Evolutionary conservation across 1,140 invertebrate genomes (phyloP).

Genomic region (Drosophila subobscura): DNA sequence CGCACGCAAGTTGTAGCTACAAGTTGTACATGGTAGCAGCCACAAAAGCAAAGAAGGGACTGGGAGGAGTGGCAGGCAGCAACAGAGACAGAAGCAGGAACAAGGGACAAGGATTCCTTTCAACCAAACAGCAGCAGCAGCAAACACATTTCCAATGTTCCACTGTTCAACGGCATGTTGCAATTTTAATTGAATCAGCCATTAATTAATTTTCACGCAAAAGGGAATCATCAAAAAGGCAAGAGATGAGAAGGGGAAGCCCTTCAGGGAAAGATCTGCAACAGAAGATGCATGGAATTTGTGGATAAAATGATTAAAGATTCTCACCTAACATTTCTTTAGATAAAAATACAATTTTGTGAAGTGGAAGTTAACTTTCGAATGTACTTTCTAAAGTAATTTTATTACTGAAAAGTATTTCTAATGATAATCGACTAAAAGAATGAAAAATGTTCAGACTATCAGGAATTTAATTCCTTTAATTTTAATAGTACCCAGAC

Average conservation of each 20-base stretch:
- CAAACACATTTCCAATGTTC: conserved; percentile 27
- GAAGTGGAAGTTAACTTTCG: too few species aligned
- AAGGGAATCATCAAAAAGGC: background rate
- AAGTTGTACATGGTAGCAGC: conserved; percentile 65
- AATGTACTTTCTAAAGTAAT: too few species aligned
- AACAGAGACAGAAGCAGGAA: too few species aligned
- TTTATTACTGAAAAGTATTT: too few species aligned
- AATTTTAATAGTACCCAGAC: background rate
- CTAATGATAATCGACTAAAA: too few species aligned
- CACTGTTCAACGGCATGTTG: conserved; percentile 75
- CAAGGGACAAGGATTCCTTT: conserved; percentile 30
- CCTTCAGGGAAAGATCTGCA: too few species aligned
- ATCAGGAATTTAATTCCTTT: background rate
- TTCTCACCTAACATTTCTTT: too few species aligned
- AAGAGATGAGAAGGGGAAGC: too few species aligned
- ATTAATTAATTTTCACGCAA: conserved; percentile 74
- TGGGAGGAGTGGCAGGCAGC: too few species aligned
- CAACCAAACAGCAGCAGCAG: conserved; percentile 10
- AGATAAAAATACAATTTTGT: too few species aligned
- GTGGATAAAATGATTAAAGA: too few species aligned
- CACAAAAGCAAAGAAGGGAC: conserved; percentile 23
- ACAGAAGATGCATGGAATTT: too few species aligned
- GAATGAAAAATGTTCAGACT: background rate
- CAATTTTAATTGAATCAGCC: conserved; percentile 79
- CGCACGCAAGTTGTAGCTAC: conserved; percentile 76